A percentile compares a stretch with the other conserved stretches of the same genome.
Evolutionary conservation across 2,113 vertebrate genomes (phyloP).

Genomic region (Lota lota): DNA sequence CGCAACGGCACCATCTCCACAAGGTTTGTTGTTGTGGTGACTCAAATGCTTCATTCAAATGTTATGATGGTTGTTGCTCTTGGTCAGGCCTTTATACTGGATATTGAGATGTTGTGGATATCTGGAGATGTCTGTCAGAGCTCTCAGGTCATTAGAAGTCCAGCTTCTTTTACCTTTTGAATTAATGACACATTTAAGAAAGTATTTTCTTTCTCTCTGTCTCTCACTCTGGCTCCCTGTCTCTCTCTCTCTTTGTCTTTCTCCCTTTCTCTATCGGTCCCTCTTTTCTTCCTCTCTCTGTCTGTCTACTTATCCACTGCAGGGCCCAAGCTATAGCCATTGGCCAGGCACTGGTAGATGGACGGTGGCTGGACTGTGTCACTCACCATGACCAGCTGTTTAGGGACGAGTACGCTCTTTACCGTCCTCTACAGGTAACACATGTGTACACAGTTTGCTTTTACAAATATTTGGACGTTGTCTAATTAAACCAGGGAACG

Average conservation of each 20-base stretch:
- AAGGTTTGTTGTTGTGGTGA: constrained; percentile 67
- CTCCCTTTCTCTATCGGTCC: no score
- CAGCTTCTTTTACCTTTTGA: no score
- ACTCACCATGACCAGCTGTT: constrained; percentile 97
- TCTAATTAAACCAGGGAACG: no score
- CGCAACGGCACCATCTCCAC: constrained; percentile 93
- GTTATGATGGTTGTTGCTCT: no score
- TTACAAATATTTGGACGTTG: no score
- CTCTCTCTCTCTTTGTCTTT: not conserved
- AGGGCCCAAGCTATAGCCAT: constrained; percentile 97
- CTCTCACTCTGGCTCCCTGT: not conserved
- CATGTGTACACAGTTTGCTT: not conserved
- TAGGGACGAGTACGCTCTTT: constrained; percentile 95
- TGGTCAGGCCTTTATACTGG: no score
- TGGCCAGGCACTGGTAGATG: constrained; percentile 92
- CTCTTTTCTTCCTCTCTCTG: not conserved
- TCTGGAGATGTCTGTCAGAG: no score
- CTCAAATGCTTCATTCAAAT: no score
- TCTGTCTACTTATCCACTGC: constrained; percentile 14
- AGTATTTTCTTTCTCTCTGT: no score
- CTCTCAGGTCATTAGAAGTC: no score
- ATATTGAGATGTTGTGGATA: no score
- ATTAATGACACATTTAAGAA: no score
- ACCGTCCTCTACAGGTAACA: constrained; percentile 89
- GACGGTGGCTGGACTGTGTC: constrained; percentile 94